Percentiles rank a stretch among this genome's conserved stretches.
Evolutionary conservation across 2,888 invertebrate species (phyloP).

Genomic region (Theodoxus fluviatilis): DNA sequence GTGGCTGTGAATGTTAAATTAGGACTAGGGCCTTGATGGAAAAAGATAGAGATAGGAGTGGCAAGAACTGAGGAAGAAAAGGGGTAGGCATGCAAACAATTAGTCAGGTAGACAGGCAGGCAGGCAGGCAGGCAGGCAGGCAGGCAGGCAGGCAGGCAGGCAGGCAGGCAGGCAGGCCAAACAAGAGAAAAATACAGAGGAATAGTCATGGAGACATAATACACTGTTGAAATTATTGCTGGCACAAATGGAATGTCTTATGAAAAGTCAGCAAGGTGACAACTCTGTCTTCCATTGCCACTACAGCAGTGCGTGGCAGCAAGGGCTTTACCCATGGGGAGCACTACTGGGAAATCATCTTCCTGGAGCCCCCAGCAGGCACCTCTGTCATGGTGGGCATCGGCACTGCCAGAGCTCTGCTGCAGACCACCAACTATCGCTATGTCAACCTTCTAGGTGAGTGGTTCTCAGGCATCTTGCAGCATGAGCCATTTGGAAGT

Average conservation of each 20-base stretch:
- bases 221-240: too few species aligned
- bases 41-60: neutral
- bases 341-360: slow-evolving; percentile 56
- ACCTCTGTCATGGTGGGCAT: slow-evolving; percentile 59
- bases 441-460: slow-evolving; percentile 54
- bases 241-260: neutral
- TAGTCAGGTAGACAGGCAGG: too few species aligned
- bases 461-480: too few species aligned
- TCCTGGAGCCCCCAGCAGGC: slow-evolving; percentile 51
- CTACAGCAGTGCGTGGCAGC: slow-evolving; percentile 44
- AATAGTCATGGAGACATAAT: too few species aligned
- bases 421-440: slow-evolving; percentile 42
- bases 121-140: too few species aligned
- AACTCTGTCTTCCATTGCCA: neutral
- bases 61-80: too few species aligned
- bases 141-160: too few species aligned
- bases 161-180: too few species aligned
- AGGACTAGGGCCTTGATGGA: neutral
- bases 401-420: slow-evolving; percentile 44
- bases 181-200: too few species aligned
- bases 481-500: too few species aligned
- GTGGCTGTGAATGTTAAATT: too few species aligned
- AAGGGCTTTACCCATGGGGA: slow-evolving; percentile 48
- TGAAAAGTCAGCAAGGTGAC: neutral
- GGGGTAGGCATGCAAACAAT: too few species aligned